Base-by-base conservation (phyloP, 2,797 vertebrate species). In the Protonibea diacanthus region DNA sequence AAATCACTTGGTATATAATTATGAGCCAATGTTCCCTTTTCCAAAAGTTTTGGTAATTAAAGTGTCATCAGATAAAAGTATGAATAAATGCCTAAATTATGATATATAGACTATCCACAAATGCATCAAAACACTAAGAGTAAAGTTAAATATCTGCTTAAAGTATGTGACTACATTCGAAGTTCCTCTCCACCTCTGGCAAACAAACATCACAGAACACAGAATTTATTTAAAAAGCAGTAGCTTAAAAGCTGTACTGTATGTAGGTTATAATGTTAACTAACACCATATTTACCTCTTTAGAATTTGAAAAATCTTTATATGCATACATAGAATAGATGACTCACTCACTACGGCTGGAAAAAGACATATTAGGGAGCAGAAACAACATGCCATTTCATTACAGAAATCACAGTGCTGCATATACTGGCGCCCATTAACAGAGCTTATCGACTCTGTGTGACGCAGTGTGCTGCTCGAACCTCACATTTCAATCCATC, bases 401-500 rank as follows among this genome's bases (percentile, higher is more conserved):
- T 68, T 74, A 67, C 23, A 59, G 45, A 81, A 78, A 85, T 78
- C 21, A 48, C 45, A 51, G 48, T 13, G 68, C 62, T 75, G 77
- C 78, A 79, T 25, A 49, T 71, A 40, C 74, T 12, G 15, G 71
- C 75, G 71, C 42, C 82, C 75, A 27, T 89, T 84, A 80, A 82
- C 44, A 27, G n/a, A 75, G 73, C 56, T 78, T 21, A 84, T 89
- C 56, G 64, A 53, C 71, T 85, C 82, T 74, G 74, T 67, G 60
- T 92, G 92, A 84, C 70, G 85, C 92, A 93, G 80, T 81, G 18
- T 23, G 58, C 86, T 63, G 58, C 82, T 61, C 2, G 4, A 83
- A 84, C 83, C 78, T 82, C 67, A 82, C 76, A 58, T 86, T 86
- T 88, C 82, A 91, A 86, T 86, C 86, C 71, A 74, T 81, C 29